Percentiles rank a stretch among this genome's conserved stretches.
Evolutionary conservation across 2,113 vertebrate genomes (phyloP).

Genomic region (Eptatretus burgeri): DNA sequence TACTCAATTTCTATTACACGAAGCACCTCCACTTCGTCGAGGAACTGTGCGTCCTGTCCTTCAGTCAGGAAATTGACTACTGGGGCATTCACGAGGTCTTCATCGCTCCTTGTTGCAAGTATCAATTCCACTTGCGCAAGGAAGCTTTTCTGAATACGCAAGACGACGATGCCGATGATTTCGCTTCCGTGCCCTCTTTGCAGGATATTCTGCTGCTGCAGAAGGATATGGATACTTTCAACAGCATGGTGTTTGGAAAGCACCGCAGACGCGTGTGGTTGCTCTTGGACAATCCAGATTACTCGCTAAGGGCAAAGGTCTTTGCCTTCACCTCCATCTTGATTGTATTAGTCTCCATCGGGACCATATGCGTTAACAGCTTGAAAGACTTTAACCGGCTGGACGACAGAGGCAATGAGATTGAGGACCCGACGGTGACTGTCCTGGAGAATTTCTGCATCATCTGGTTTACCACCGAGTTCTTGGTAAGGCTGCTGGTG

Average conservation of each 20-base stretch:
- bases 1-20: conserved; percentile 9
- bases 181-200: not conserved
- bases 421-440: conserved; percentile 3
- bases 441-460: conserved; percentile 8
- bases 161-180: conserved; percentile 1
- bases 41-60: conserved; percentile 8
- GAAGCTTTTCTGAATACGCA: not conserved
- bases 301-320: conserved; percentile 6
- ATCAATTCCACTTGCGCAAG: conserved; percentile 7
- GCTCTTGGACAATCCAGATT: conserved; percentile 9
- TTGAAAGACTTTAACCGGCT: conserved; percentile 7
- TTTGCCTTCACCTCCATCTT: conserved; percentile 5
- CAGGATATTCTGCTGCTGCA: conserved; percentile 7
- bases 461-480: conserved; percentile 8
- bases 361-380: conserved; percentile 9
- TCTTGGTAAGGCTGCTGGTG: not conserved
- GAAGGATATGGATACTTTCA: conserved; percentile 5
- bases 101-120: conserved; percentile 9
- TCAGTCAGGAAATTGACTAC: conserved; percentile 9
- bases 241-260: conserved; percentile 1
- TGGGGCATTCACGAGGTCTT: conserved; percentile 8
- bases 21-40: conserved; percentile 9
- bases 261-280: conserved; percentile 8
- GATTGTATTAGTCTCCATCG: conserved; percentile 7
- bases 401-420: not conserved